Evolutionary conservation across 2,888 invertebrate genomes (phyloP).

Genomic region (Pollenia griseotomentosa): DNA sequence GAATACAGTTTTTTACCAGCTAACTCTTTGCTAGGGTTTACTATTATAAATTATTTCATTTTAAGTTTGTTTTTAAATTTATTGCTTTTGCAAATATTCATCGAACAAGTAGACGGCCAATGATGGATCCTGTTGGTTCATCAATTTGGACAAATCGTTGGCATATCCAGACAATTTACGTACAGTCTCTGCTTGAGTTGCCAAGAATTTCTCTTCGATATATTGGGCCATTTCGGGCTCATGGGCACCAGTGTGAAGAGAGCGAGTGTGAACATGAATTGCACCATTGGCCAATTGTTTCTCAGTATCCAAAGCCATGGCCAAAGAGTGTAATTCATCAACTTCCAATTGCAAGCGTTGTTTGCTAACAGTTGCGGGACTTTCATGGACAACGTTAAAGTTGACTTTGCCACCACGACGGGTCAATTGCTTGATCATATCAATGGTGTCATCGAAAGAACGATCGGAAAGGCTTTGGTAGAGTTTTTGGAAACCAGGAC

Average conservation of each 20-base stretch:
- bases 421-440: constrained; percentile 91
- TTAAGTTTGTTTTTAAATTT: constrained; percentile 71
- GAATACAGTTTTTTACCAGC: not conserved
- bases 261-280: constrained; percentile 88
- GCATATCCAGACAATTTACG: constrained; percentile 90
- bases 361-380: constrained; percentile 74
- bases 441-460: constrained; percentile 90
- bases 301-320: constrained; percentile 90
- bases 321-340: constrained; percentile 89
- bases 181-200: constrained; percentile 88
- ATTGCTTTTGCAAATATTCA: constrained; percentile 85
- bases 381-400: constrained; percentile 83
- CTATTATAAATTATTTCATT: constrained; percentile 21
- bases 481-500: constrained; percentile 90
- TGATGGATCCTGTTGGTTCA: constrained; percentile 86
- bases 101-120: constrained; percentile 90
- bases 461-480: constrained; percentile 90
- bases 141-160: constrained; percentile 88
- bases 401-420: constrained; percentile 89
- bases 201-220: constrained; percentile 91
- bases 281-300: constrained; percentile 89
- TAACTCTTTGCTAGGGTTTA: constrained; percentile 42
- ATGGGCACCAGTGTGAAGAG: constrained; percentile 86
- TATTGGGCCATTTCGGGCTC: constrained; percentile 91
- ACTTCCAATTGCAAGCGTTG: constrained; percentile 76